Evolutionary conservation across 2,888 invertebrate species (phyloP).

Genomic region (Nephrocerus scutellatus): DNA sequence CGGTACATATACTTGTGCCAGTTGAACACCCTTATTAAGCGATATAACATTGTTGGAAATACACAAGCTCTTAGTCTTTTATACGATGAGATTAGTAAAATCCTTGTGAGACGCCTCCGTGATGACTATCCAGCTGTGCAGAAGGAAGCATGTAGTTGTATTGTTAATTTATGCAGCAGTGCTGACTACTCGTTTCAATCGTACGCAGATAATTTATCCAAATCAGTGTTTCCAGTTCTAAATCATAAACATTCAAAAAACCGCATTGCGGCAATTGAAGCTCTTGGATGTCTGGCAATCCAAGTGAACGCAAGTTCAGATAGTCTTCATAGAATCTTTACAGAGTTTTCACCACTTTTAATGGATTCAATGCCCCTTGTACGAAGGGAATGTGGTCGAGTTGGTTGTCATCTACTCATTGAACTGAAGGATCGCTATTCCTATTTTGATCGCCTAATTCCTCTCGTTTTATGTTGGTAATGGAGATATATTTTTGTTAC

Average conservation of each 20-base stretch:
- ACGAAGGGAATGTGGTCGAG: conserved; percentile 65
- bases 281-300: conserved; percentile 57
- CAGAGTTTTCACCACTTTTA: conserved; percentile 75
- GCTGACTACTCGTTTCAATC: conserved; percentile 60
- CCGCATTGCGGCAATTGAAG: conserved; percentile 64
- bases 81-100: conserved; percentile 58
- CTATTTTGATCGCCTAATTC: conserved; percentile 78
- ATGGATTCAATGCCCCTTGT: conserved; percentile 80
- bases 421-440: conserved; percentile 80
- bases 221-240: conserved; percentile 65
- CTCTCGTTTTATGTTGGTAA: conserved; percentile 74
- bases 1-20: conserved; percentile 62
- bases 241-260: conserved; percentile 79
- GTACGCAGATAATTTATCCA: conserved; percentile 65
- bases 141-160: conserved; percentile 66
- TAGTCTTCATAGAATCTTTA: conserved; percentile 63
- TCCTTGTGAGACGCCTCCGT: conserved; percentile 62
- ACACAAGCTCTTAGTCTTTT: conserved; percentile 31
- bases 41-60: conserved; percentile 55
- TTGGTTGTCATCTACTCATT: conserved; percentile 72
- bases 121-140: conserved; percentile 79
- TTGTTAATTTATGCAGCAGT: conserved; percentile 56
- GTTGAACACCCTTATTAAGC: conserved; percentile 58
- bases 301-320: conserved; percentile 61
- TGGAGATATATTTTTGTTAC: too few species aligned